Base-by-base conservation (phyloP, 2,113 vertebrate genomes). In the Amblyornis subalaris region DNA sequence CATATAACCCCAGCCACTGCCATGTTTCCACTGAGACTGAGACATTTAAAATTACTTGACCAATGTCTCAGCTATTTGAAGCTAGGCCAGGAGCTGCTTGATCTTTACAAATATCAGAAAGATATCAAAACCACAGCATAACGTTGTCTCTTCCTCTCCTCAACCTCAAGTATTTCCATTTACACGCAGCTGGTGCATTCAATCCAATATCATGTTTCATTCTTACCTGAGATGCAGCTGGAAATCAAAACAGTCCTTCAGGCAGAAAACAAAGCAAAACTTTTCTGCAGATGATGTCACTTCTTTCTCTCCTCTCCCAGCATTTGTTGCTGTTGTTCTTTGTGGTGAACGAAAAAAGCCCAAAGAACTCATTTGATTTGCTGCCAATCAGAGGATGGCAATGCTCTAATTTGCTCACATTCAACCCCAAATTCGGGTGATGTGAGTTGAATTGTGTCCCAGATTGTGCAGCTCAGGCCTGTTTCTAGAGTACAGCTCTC, bases 181-280 rank as follows among this genome's bases (percentile, higher is more conserved):
- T 70, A 70, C 47, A 79, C 70, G 38, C 31, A 88, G 36, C 25
- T 79, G 71, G 73, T 6, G 2, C 33, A 11, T 58, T 94, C 38
- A 4, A 42, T 89, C 19, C 79, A 91, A n/a, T 85, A 72, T 72
- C 62, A 48, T 53, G 54, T 91, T 89, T 91, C 19, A 5, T 73
- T 50, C 66, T 89, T 96, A 91, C 89, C 94, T 96, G 91, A 85
- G 62, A 35, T 85, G 71, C 42, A 91, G n/a, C 10, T 85, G 48
- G 80, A 96, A 94, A 95, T 82, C 91, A 73, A 82, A 92, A 69
- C 29, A 64, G 57, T 50, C 36, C 58, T 91, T 88, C 51, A 44
- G 62, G 33, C 31, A 86, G 61, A 48, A 85, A 89, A 76, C 60
- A 92, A 84, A 13, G 22, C 19, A 87, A 84, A 95, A 62, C 31